A percentile compares a stretch with the other conserved stretches of the same genome.
Conservation (phyloP, 1,140 invertebrate genomes). For the Cephus cinctus region DNA sequence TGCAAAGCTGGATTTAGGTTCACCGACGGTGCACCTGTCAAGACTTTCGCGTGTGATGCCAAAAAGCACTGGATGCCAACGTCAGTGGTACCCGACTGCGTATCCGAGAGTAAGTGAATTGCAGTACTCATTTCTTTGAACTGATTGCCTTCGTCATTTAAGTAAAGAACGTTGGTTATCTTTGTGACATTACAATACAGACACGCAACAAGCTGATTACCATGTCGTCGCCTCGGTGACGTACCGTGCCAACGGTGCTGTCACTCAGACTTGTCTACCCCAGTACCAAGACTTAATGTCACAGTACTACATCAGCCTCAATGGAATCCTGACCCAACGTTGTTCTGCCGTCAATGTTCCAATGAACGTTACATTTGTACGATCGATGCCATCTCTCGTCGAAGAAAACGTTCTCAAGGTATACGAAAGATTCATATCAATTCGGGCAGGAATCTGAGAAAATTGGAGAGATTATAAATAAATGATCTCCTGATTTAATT, state of each 20-base stretch:
- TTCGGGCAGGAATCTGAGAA: too few species aligned
- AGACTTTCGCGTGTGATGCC: constrained; percentile 81
- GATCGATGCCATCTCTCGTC: constrained; percentile 70
- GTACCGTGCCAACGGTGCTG: constrained; percentile 87
- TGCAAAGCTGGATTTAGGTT: constrained; percentile 91
- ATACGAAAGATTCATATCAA: too few species aligned
- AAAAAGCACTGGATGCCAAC: constrained; percentile 80
- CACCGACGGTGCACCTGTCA: constrained; percentile 84
- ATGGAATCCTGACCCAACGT: constrained; percentile 80
- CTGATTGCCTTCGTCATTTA: too few species aligned
- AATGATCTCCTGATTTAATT: neutral
- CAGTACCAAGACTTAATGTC: constrained; percentile 84
- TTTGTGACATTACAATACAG: too few species aligned
- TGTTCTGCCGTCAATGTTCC: constrained; percentile 94
- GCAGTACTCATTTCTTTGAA: neutral
- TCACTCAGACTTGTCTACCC: constrained; percentile 76
- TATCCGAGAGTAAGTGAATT: constrained; percentile 74
- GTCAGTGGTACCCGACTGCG: constrained; percentile 88
- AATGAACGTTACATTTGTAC: constrained; percentile 89
- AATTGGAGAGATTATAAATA: neutral
- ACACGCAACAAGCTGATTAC: constrained; percentile 91
- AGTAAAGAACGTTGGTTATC: too few species aligned
- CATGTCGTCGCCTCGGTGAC: constrained; percentile 86
- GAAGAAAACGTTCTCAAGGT: constrained; percentile 83
- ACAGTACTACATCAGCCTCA: constrained; percentile 78